A percentile compares a stretch with the other conserved stretches of the same genome.
Evolutionary conservation across 2,888 invertebrate species (phyloP).

Genomic region (Serripes groenlandicus): DNA sequence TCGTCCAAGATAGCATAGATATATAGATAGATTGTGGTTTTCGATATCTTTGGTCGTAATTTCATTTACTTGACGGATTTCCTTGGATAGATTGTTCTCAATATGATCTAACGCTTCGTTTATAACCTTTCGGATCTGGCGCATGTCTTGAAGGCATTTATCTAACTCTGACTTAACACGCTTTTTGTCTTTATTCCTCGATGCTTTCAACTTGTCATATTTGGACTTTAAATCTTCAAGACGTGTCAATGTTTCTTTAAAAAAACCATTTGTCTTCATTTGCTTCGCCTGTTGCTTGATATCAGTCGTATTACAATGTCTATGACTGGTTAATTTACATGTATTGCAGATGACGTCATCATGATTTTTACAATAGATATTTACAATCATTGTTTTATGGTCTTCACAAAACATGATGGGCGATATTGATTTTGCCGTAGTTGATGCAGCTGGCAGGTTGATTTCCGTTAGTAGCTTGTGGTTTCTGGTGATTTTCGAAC

Average conservation of each 20-base stretch:
- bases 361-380: neutral
- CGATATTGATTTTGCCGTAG: neutral
- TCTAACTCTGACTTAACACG: neutral
- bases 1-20: neutral
- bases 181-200: neutral
- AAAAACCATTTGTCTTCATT: neutral
- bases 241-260: neutral
- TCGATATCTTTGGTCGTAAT: neutral
- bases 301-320: neutral
- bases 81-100: neutral
- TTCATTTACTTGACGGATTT: neutral
- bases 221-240: neutral
- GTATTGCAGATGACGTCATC: conserved; percentile 6
- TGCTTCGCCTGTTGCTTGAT: neutral
- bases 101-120: neutral
- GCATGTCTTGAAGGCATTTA: conserved; percentile 8
- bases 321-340: neutral
- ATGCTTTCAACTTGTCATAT: neutral
- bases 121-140: neutral
- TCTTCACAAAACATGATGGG: neutral
- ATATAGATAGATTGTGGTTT: too few relatives aligned
- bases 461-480: neutral
- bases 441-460: neutral
- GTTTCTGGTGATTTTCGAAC: neutral
- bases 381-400: neutral